phyloP scores from a whole-genome alignment of 1,140 invertebrate species.

The Mylabris phalerata region DNA sequence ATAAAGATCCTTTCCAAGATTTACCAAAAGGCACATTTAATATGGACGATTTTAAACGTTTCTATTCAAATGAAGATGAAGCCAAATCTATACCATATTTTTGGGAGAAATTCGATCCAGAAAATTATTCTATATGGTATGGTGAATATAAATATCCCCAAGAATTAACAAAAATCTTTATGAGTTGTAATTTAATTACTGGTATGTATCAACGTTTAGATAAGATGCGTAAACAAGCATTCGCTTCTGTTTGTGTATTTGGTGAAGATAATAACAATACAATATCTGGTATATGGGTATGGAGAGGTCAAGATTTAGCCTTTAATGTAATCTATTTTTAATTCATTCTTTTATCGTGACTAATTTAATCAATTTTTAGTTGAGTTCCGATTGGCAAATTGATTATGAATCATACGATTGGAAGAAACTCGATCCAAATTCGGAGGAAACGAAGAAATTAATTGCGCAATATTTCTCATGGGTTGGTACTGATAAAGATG shows the following conservation, averaged over 20 bases:
- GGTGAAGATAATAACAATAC: slow-evolving; percentile 86
- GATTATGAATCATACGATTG: slow-evolving; percentile 97
- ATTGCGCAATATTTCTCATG: slow-evolving; percentile 91
- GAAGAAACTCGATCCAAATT: slow-evolving; percentile 86
- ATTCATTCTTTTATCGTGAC: slow-evolving; percentile 11
- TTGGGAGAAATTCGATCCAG: slow-evolving; percentile 96
- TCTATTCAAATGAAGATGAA: slow-evolving; percentile 96
- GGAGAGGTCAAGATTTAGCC: slow-evolving; percentile 90
- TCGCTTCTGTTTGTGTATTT: slow-evolving; percentile 90
- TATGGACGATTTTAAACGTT: slow-evolving; percentile 96
- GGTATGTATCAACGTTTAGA: slow-evolving; percentile 98
- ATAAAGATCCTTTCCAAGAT: slow-evolving; percentile 85
- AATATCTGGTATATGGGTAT: slow-evolving; percentile 96
- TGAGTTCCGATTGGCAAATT: slow-evolving; percentile 88
- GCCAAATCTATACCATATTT: slow-evolving; percentile 93
- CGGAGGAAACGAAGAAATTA: slow-evolving; percentile 79
- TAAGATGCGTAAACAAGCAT: slow-evolving; percentile 94
- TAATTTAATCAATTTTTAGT: slow-evolving; percentile 47
- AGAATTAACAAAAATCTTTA: slow-evolving; percentile 88
- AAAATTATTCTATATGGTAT: slow-evolving; percentile 96
- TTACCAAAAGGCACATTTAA: slow-evolving; percentile 90
- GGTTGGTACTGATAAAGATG: slow-evolving; percentile 79
- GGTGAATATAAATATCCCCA: slow-evolving; percentile 95
- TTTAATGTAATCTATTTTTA: slow-evolving; percentile 60
- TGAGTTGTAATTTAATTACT: slow-evolving; percentile 91